A percentile compares a stretch with the other conserved stretches of the same genome.
Evolutionary conservation across 2,113 vertebrate species (phyloP).

Genomic region (Orthonyx spaldingii): DNA sequence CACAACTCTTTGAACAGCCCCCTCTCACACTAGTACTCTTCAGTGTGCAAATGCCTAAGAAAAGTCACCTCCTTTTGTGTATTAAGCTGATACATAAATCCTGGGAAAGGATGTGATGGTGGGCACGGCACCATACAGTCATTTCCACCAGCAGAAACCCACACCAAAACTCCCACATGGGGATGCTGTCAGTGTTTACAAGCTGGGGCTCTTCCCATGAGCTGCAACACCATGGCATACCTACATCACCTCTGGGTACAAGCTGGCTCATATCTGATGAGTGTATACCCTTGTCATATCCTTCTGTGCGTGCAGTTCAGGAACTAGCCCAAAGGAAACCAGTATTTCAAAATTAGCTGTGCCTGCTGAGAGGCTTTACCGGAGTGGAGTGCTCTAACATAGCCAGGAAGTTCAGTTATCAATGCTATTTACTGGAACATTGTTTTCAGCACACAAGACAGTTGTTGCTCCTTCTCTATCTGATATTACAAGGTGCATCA

Average conservation of each 20-base stretch:
- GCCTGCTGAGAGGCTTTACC: not conserved
- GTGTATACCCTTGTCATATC: not conserved
- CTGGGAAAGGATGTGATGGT: not conserved
- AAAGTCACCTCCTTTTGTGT: not conserved
- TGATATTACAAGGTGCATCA: not conserved
- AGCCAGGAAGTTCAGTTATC: not conserved
- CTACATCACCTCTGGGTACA: not conserved
- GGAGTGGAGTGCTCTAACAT: not conserved
- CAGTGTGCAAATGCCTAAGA: not conserved
- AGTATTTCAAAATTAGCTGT: not conserved
- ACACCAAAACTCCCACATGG: not conserved
- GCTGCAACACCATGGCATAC: not conserved
- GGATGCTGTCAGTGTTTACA: not conserved
- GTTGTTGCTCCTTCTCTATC: not conserved
- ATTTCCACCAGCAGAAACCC: not conserved
- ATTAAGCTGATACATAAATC: not conserved
- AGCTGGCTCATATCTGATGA: accelerated
- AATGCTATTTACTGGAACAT: not conserved
- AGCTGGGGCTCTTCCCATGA: not conserved
- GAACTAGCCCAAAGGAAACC: not conserved
- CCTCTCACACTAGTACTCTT: not conserved
- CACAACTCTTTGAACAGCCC: not conserved
- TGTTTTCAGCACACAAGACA: not conserved
- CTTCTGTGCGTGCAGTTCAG: not conserved
- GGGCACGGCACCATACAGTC: no score